phyloP scores from a whole-genome alignment of 2,888 invertebrate genomes.

The Noctua pronuba region DNA sequence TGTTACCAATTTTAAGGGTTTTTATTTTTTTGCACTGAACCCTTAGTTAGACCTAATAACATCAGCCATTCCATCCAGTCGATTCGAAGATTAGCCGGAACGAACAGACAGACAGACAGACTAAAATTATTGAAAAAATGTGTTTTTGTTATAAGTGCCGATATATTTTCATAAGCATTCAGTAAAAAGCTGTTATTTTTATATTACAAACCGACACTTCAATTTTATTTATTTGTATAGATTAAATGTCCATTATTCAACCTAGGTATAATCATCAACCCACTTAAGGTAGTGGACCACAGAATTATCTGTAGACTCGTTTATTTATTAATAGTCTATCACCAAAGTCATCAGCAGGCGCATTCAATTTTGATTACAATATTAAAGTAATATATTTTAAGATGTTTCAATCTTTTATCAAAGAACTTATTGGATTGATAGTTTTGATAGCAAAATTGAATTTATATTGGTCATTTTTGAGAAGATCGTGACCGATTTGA shows the following conservation, averaged over 20 bases:
- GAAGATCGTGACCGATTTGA: neutral
- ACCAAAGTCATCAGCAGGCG: constrained; percentile 27
- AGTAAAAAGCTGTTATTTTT: too few species aligned
- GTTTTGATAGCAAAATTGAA: neutral
- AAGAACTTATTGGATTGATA: neutral
- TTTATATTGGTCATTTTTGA: neutral
- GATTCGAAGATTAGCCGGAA: too few species aligned
- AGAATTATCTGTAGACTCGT: constrained; percentile 29
- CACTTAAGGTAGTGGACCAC: constrained; percentile 39
- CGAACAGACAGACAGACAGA: too few species aligned
- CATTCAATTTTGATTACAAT: constrained; percentile 10
- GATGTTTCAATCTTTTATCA: neutral
- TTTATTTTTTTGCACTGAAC: too few species aligned
- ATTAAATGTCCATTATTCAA: constrained; percentile 55
- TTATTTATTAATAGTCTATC: constrained; percentile 25
- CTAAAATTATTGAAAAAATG: too few species aligned
- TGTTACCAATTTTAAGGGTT: too few species aligned
- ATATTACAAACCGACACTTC: too few species aligned
- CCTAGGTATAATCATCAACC: constrained; percentile 43
- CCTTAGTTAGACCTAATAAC: too few species aligned
- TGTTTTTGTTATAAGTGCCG: too few species aligned
- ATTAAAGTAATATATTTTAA: neutral
- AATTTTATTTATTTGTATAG: too few species aligned
- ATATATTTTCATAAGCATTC: too few species aligned
- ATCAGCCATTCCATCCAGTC: too few species aligned